A percentile compares a stretch with the other conserved stretches of the same genome.
Evolutionary conservation across 2,888 invertebrate genomes (phyloP).

Genomic region (Rhagonycha lutea): DNA sequence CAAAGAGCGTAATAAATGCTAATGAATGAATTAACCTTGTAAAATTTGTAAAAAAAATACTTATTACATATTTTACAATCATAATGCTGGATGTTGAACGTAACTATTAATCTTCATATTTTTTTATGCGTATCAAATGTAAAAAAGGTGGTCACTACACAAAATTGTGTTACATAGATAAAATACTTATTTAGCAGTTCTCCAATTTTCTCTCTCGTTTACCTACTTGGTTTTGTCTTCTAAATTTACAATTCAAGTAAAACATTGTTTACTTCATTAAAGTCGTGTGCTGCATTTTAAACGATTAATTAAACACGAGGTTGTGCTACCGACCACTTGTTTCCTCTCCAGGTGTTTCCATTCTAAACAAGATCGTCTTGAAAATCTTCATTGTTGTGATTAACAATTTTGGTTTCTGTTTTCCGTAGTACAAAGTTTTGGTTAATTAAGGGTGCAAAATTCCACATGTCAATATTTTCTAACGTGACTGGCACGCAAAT

Average conservation of each 20-base stretch:
- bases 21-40: no score
- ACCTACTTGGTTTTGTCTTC: not conserved
- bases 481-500: constrained; percentile 44
- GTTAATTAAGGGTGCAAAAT: not conserved
- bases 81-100: no score
- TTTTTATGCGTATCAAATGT: no score
- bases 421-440: not conserved
- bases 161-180: not conserved
- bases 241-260: not conserved
- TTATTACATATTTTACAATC: no score
- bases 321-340: not conserved
- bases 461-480: constrained; percentile 15
- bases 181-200: not conserved
- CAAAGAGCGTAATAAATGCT: no score
- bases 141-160: not conserved
- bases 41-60: no score
- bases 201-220: not conserved
- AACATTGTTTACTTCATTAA: not conserved
- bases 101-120: no score
- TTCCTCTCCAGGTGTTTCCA: not conserved
- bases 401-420: not conserved
- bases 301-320: not conserved
- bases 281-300: constrained; percentile 1
- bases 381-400: not conserved
- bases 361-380: not conserved